phyloP scores from a whole-genome alignment of 2,888 invertebrate species.

The Drosophila borealis region DNA sequence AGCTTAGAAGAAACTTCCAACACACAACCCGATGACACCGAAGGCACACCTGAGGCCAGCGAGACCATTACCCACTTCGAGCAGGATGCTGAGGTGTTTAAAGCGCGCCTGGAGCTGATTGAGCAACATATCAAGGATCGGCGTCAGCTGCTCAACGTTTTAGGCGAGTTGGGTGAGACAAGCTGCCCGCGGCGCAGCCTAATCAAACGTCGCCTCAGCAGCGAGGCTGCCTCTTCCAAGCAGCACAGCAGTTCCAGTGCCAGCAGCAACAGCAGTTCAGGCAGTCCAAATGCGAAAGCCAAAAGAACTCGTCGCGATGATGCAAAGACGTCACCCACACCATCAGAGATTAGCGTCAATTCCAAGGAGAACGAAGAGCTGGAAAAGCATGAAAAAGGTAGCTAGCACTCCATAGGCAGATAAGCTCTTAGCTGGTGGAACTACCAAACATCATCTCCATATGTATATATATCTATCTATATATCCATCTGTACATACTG shows the following conservation, averaged over 20 bases:
- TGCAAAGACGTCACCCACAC: slow-evolving; percentile 81
- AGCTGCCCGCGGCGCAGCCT: slow-evolving; percentile 25
- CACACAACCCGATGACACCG: background rate
- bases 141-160: slow-evolving; percentile 55
- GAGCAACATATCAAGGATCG: slow-evolving; percentile 66
- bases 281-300: slow-evolving; percentile 45
- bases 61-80: slow-evolving; percentile 72
- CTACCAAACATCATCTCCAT: background rate
- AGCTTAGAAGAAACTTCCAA: background rate
- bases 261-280: slow-evolving; percentile 40
- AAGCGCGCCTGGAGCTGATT: slow-evolving; percentile 60
- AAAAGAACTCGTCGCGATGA: slow-evolving; percentile 54
- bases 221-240: slow-evolving; percentile 34
- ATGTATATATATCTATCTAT: background rate
- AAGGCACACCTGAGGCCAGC: background rate
- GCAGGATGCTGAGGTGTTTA: slow-evolving; percentile 53
- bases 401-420: background rate
- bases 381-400: slow-evolving; percentile 65
- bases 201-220: slow-evolving; percentile 48
- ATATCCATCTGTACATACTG: slow-evolving; percentile 6
- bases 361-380: slow-evolving; percentile 83
- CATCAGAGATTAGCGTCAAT: slow-evolving; percentile 82
- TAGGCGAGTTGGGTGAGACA: slow-evolving; percentile 33
- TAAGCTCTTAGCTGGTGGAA: background rate
- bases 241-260: slow-evolving; percentile 40